Evolutionary conservation across 1,140 invertebrate genomes (phyloP).

Genomic region (Chlorops oryzae): DNA sequence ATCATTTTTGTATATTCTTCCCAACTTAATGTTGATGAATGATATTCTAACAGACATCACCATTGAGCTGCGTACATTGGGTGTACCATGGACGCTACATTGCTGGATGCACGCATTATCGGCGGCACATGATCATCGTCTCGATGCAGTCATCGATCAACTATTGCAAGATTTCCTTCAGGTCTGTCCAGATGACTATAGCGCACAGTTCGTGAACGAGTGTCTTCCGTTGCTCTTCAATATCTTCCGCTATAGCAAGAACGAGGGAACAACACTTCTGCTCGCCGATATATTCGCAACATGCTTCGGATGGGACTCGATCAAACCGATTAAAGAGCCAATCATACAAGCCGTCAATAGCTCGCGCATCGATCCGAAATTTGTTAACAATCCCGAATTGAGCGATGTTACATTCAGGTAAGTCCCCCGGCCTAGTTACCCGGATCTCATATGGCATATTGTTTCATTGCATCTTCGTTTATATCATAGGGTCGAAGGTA

Average conservation of each 20-base stretch:
- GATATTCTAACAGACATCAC: slow-evolving; percentile 64
- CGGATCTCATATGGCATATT: neutral
- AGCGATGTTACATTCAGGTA: slow-evolving; percentile 81
- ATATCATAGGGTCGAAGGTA: slow-evolving; percentile 67
- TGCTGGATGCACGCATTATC: slow-evolving; percentile 87
- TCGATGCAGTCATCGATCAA: slow-evolving; percentile 83
- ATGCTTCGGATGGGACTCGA: slow-evolving; percentile 79
- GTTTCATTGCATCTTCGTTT: neutral
- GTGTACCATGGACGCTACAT: slow-evolving; percentile 82
- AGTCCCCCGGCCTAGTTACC: neutral
- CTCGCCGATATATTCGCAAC: slow-evolving; percentile 85
- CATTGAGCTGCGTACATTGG: slow-evolving; percentile 72
- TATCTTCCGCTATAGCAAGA: slow-evolving; percentile 86
- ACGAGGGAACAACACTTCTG: slow-evolving; percentile 79
- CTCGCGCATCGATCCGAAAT: slow-evolving; percentile 80
- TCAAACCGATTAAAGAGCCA: slow-evolving; percentile 70
- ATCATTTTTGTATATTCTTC: no score
- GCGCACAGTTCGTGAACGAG: slow-evolving; percentile 81
- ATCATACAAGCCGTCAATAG: slow-evolving; percentile 59
- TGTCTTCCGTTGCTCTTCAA: slow-evolving; percentile 83
- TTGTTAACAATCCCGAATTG: slow-evolving; percentile 86
- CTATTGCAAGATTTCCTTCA: slow-evolving; percentile 84
- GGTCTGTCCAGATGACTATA: slow-evolving; percentile 79
- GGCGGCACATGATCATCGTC: slow-evolving; percentile 72
- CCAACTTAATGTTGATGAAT: neutral